These are phyloP conservation scores for Leptopilina clavipes DNA, from an alignment of 1,140 invertebrate genomes.

Conservation along the genomic window DNA sequence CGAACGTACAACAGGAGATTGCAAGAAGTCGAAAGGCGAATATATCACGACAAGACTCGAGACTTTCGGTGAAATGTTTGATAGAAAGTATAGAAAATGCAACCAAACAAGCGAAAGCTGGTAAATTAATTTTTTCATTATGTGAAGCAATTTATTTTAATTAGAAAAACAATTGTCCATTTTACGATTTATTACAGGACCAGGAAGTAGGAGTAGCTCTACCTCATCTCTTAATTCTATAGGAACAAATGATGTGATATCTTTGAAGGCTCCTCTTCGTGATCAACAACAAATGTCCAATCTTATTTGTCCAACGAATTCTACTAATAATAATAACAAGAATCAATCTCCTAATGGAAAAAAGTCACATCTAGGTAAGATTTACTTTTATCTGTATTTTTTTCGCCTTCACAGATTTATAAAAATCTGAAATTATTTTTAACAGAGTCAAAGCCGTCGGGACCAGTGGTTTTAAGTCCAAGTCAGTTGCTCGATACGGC, in stretches of 20 bases:
- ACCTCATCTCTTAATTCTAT: constrained; percentile 77
- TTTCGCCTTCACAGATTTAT: too few species aligned
- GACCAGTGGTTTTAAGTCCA: constrained; percentile 61
- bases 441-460: constrained; percentile 64
- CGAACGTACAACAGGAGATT: constrained; percentile 78
- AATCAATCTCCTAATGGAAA: constrained; percentile 62
- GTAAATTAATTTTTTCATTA: constrained; percentile 64
- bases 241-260: constrained; percentile 70
- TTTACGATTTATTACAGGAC: constrained; percentile 56
- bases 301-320: constrained; percentile 65
- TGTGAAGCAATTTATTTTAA: neutral
- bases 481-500: constrained; percentile 67
- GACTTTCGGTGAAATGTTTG: constrained; percentile 89
- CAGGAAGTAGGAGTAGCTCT: constrained; percentile 76
- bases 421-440: constrained; percentile 22
- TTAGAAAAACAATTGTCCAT: neutral
- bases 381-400: neutral
- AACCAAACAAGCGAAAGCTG: constrained; percentile 87
- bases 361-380: constrained; percentile 65
- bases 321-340: constrained; percentile 68
- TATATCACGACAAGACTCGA: constrained; percentile 82
- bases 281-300: constrained; percentile 70
- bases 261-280: constrained; percentile 67
- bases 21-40: constrained; percentile 77
- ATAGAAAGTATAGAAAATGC: constrained; percentile 93